Base-by-base conservation (phyloP, 1,140 invertebrate genomes). In the Pseudoatta argentina region DNA sequence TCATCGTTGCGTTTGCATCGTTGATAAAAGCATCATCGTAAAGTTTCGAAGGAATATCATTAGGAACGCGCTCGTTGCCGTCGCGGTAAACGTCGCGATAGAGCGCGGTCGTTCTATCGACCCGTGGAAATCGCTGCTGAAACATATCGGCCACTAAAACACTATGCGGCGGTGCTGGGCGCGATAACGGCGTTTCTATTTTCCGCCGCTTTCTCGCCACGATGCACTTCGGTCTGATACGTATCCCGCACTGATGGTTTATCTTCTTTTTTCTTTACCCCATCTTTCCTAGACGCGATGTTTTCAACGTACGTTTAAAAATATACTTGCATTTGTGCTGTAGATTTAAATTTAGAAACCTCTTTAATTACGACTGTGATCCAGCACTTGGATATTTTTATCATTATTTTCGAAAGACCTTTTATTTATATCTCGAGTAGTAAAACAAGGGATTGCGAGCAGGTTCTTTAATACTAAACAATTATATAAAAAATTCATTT, bases 31-130 rank as follows among this genome's bases (percentile, higher is more conserved):
- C 57, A 88, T 89, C 86, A 73, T 69, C 34, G 88, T 61, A 27
- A 21, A 73, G 78, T 77, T 85, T 72, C 21, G 51, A n/a, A n/a
- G 53, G 85, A 87, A 85, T 87, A 69, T 90, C 88, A 82, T 90
- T 90, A 89, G 85, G 59, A 79, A 53, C 67, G 79, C 72, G 67
- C 69, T 67, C 59, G 71, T 66, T 61, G 30, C 18, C 73, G 51
- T 6, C 64, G 78, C 1, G 66, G n/a, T 24, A 24, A 73, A 63
- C 3, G 53, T 44, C 59, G 24, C 77, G 87, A 86, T 88, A 89
- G 86, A 89, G 8, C 72, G 79, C 44, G 79, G 2, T 16, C 27
- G 59, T 44, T 57, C 14, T 77, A 88, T 88, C 87, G 87, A 88
- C 63, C 76, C 75, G 53, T 61, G 69, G 4, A 83, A 75, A 83